These are phyloP conservation scores for Stenodema calcarata DNA, from an alignment of 2,888 invertebrate genomes.

Conservation along the genomic window DNA sequence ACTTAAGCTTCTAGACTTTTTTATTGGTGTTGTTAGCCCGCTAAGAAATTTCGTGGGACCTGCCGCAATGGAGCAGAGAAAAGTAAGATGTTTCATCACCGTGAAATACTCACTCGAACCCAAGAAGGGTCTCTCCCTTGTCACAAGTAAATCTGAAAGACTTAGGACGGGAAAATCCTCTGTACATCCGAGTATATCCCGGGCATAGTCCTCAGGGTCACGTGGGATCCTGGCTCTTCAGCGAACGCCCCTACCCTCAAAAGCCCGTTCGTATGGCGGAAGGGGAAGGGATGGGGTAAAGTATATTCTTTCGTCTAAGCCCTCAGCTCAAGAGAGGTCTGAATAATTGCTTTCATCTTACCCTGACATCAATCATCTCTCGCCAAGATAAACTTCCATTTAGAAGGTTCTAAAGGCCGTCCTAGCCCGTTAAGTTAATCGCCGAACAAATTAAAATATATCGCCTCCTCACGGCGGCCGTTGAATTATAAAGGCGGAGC, in stretches of 20 bases:
- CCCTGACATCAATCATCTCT: conserved; percentile 36
- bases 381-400: conserved; percentile 43
- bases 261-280: not conserved
- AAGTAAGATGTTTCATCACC: not conserved
- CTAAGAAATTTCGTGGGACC: no score
- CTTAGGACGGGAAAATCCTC: conserved; percentile 20
- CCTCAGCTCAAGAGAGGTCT: conserved; percentile 35
- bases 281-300: not conserved
- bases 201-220: not conserved
- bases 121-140: not conserved
- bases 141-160: conserved; percentile 23
- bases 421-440: conserved; percentile 38
- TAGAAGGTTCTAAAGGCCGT: conserved; percentile 32
- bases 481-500: conserved; percentile 23
- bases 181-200: conserved; percentile 14
- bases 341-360: conserved; percentile 45
- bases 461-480: not conserved
- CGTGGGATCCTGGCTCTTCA: not conserved
- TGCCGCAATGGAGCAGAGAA: not conserved
- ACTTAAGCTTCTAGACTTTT: no score
- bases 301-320: conserved; percentile 41
- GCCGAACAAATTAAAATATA: conserved; percentile 39
- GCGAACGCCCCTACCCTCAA: not conserved
- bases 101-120: not conserved
- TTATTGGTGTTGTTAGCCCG: no score